Evolutionary conservation across 2,113 vertebrate species (phyloP).

Genomic region (Philantomba maxwellii): DNA sequence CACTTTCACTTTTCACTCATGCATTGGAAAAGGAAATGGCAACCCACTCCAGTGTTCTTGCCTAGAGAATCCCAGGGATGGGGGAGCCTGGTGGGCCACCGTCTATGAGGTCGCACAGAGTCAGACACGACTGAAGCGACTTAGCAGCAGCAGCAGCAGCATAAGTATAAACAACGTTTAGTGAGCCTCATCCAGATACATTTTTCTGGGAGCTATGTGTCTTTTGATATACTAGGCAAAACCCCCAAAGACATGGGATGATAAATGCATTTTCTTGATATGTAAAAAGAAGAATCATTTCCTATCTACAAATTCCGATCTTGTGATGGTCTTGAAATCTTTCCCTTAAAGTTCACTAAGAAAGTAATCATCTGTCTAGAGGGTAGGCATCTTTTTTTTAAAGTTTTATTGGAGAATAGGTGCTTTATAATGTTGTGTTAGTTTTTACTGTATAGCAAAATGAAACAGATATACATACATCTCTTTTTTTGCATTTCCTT

Average conservation of each 20-base stretch:
- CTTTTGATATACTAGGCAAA: neutral
- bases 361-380: neutral
- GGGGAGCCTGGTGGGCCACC: no score
- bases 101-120: no score
- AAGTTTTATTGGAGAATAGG: neutral
- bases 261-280: neutral
- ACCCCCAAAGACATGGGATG: neutral
- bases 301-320: neutral
- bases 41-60: no score
- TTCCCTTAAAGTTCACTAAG: neutral
- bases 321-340: neutral
- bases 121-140: accelerated
- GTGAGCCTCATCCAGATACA: neutral
- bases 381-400: neutral
- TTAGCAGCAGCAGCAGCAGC: no score
- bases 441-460: neutral
- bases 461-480: neutral
- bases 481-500: neutral
- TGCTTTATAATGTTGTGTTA: neutral
- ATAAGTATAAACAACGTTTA: neutral
- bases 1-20: no score
- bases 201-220: neutral
- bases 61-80: no score
- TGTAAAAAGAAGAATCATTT: neutral
- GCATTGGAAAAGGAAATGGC: no score